Base-by-base conservation (phyloP, 1,140 invertebrate species). In the Augochlora pura region DNA sequence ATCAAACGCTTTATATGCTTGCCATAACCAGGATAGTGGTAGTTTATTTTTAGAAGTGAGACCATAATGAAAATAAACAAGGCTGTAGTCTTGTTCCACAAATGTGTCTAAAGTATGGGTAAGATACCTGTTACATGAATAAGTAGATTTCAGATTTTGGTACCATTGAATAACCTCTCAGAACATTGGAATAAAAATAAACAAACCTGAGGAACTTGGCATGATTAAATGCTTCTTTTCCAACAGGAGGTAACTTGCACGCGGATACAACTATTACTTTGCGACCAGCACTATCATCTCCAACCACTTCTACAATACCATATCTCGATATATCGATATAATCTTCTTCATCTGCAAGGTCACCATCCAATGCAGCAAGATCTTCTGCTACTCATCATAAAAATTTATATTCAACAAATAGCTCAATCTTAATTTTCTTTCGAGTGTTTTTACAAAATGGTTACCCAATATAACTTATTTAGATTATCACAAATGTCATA, bases 51-150 rank as follows among this genome's bases (percentile, higher is more conserved):
- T 97, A 89, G 98, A 99, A 38, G 97, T 98, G 52, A 99, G 94
- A 38, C 99, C 99, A 94, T 98, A 97, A 94, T 99, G 99, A 90
- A 99, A 99, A 91, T 99, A 99, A n/a, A 99, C 97, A 70, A 99
- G 94, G 86, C 97, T 98, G 93, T 99, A 99, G 92, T 99, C 99
- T 93, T 99, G 98, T 91, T 99, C 98, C 60, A 99, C 99, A 93
- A 99, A 99, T 90, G 98, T 98, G 93, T 99, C 98, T 91, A 99
- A 94, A 63, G 98, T 99, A 91, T 96, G 96, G 91, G 97, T 98
- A 83, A 99, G 94, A 94, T 99, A 99, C 91, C 98, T 99, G 91
- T 42, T 94, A 93, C 80, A 78, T 85, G 82, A 87, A 82, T 75
- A 71, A 68, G 64, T 77, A 12, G 32, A 32, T 76, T 66, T 39